A percentile compares a stretch with the other conserved stretches of the same genome.
Conservation (phyloP, 2,888 invertebrate genomes). For the Anoncus sp. region DNA sequence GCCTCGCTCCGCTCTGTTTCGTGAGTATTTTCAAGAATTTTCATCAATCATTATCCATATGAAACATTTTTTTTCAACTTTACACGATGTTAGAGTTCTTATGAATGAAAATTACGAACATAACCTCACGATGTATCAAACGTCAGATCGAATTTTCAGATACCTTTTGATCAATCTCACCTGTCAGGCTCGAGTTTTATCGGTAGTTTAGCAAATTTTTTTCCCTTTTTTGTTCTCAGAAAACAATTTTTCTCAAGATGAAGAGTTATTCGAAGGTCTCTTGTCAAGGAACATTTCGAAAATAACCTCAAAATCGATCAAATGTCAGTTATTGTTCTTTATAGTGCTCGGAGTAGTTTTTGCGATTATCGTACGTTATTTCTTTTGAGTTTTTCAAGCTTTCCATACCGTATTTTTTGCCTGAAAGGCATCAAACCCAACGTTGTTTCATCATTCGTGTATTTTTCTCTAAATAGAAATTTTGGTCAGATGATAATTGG, state of each 20-base stretch:
- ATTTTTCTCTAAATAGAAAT: neutral
- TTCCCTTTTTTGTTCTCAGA: neutral
- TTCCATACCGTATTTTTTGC: too few relatives aligned
- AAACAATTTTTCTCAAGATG: neutral
- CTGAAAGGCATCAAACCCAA: too few relatives aligned
- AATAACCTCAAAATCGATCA: conserved; percentile 18
- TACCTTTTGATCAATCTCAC: neutral
- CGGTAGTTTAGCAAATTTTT: neutral
- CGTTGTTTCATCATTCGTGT: too few relatives aligned
- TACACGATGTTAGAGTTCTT: neutral
- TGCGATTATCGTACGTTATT: neutral
- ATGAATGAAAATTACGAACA: neutral
- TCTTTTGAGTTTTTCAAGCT: neutral
- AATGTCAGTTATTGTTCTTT: neutral
- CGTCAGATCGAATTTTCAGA: neutral
- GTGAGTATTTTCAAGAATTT: conserved; percentile 19
- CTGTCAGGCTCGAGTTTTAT: neutral
- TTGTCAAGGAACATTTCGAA: neutral
- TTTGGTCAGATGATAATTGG: neutral
- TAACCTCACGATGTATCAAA: conserved; percentile 10
- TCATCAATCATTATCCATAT: neutral
- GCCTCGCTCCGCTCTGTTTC: neutral
- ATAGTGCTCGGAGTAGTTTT: neutral
- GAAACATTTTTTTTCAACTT: neutral
- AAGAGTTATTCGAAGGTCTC: neutral